Percentiles rank a stretch among this genome's conserved stretches.
Evolutionary conservation across 1,140 invertebrate genomes (phyloP).

Genomic region (Stenopsyche tienmushanensis): DNA sequence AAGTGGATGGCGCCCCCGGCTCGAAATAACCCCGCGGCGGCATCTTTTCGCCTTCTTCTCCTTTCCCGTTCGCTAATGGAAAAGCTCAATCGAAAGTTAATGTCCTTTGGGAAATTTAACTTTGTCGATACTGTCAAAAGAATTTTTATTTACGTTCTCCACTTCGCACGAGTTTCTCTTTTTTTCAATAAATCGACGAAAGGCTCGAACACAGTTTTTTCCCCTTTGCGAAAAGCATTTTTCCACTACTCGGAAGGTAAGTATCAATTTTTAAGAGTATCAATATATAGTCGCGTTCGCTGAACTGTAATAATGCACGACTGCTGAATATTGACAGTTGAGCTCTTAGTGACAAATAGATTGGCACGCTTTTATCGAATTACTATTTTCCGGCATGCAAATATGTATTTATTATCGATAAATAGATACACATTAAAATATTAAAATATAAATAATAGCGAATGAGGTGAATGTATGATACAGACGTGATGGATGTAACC

Average conservation of each 20-base stretch:
- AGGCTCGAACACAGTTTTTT: conserved; percentile 14
- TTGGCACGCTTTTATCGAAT: too few species aligned
- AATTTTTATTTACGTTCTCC: conserved; percentile 42
- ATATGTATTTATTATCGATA: too few species aligned
- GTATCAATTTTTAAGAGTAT: conserved; percentile 13
- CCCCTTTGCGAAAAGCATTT: conserved; percentile 10
- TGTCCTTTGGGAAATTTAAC: conserved; percentile 43
- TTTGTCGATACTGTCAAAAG: conserved; percentile 42
- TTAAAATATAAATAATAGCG: too few species aligned
- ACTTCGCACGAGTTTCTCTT: conserved; percentile 17
- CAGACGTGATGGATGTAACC: too few species aligned
- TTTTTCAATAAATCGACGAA: conserved; percentile 40
- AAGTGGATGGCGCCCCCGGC: conserved; percentile 31
- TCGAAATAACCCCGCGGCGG: conserved; percentile 26
- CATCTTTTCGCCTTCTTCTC: conserved; percentile 35
- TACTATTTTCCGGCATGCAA: too few species aligned
- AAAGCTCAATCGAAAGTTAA: conserved; percentile 43
- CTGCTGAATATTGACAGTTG: conserved; percentile 21
- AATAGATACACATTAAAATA: too few species aligned
- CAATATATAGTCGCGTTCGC: conserved; percentile 10
- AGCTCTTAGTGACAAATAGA: too few species aligned
- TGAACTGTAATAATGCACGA: too few species aligned
- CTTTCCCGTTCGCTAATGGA: conserved; percentile 38
- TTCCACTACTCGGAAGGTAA: conserved; percentile 13
- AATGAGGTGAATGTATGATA: too few species aligned